Evolutionary conservation across 2,113 vertebrate species (phyloP).

Genomic region (Calyptomena viridis): DNA sequence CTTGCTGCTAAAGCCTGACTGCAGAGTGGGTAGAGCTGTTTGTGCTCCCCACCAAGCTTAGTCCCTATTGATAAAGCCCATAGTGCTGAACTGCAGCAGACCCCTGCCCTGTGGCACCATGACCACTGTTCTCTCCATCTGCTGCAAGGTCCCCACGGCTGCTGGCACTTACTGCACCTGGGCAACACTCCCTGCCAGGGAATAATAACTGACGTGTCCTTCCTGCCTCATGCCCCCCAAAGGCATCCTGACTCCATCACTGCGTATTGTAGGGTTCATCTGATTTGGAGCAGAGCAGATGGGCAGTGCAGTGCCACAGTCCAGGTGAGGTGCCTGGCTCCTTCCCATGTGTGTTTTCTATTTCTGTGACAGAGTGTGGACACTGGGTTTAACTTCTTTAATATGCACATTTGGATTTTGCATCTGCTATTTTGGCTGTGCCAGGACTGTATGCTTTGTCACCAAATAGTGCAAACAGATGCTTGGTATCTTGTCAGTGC

Average conservation of each 20-base stretch:
- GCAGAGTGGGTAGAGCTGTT: neutral
- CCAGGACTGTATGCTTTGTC: neutral
- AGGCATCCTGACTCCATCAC: constrained; percentile 5
- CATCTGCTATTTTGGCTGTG: fast-evolving
- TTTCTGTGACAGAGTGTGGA: neutral
- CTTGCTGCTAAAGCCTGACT: neutral
- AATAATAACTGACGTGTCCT: neutral
- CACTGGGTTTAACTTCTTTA: neutral
- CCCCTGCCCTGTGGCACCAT: fast-evolving
- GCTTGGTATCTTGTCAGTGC: neutral
- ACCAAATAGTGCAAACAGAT: neutral
- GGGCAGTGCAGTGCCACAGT: neutral
- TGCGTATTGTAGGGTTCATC: constrained; percentile 54
- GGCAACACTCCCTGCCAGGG: fast-evolving
- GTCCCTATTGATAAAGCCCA: fast-evolving
- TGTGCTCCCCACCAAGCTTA: neutral
- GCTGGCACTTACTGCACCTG: neutral
- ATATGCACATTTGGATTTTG: neutral
- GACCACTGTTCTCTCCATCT: neutral
- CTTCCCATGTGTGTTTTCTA: neutral
- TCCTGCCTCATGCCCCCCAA: neutral
- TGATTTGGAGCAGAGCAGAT: neutral
- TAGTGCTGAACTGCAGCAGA: neutral
- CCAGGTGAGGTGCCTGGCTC: constrained; percentile 3
- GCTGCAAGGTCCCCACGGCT: fast-evolving